Evolutionary conservation across 1,140 invertebrate genomes (phyloP).

Genomic region (Phocides pigmalion): DNA sequence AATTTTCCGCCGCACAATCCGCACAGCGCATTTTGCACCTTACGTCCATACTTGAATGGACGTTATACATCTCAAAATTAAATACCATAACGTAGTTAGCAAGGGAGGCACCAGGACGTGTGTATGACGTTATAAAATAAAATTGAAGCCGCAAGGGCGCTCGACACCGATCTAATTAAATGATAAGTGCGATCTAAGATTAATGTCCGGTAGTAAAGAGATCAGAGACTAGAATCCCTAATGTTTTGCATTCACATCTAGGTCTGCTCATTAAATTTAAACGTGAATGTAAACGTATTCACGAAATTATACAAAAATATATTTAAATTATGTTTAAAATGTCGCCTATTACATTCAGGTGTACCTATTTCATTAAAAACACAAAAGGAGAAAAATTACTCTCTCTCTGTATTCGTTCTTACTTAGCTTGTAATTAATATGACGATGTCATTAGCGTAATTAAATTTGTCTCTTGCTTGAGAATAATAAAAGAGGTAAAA

Average conservation of each 20-base stretch:
- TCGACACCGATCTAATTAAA: constrained; percentile 80
- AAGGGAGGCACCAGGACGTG: constrained; percentile 72
- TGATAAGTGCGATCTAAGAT: constrained; percentile 81
- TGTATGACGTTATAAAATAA: constrained; percentile 83
- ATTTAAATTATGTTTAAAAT: not conserved
- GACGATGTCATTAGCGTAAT: constrained; percentile 36
- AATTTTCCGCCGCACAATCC: constrained; percentile 39
- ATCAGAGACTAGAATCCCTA: constrained; percentile 65
- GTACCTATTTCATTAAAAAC: constrained; percentile 30
- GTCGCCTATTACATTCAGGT: constrained; percentile 17
- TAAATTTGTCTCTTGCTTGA: constrained; percentile 28
- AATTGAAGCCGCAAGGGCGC: constrained; percentile 80
- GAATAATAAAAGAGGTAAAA: constrained; percentile 34
- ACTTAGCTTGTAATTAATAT: constrained; percentile 37
- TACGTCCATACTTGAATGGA: constrained; percentile 39
- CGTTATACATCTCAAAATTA: constrained; percentile 39
- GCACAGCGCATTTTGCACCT: constrained; percentile 47
- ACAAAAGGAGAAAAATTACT: constrained; percentile 32
- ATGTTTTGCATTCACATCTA: constrained; percentile 55
- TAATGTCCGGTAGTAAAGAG: constrained; percentile 70
- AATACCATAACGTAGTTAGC: constrained; percentile 50
- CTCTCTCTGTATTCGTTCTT: constrained; percentile 34
- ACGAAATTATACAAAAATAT: constrained; percentile 10
- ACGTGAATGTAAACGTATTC: constrained; percentile 26
- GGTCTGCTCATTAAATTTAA: constrained; percentile 32